phyloP scores from a whole-genome alignment of 2,113 vertebrate species.

The Morone saxatilis region DNA sequence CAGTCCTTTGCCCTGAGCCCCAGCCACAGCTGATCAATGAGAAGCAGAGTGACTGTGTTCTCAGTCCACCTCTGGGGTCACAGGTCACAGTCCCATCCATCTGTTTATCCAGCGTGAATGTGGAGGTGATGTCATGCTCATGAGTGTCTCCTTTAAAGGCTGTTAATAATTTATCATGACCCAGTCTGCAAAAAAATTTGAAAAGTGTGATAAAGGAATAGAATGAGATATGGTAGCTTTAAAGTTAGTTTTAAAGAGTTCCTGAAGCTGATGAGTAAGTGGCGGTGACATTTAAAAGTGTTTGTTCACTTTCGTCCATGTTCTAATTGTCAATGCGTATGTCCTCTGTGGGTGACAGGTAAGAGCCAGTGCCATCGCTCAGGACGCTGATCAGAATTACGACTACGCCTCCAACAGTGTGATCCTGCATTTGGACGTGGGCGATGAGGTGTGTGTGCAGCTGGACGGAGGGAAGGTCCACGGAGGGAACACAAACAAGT shows the following conservation, averaged over 20 bases:
- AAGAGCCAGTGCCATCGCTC: slow-evolving; percentile 87
- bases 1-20: slow-evolving; percentile 24
- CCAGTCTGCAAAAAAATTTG: neutral
- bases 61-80: slow-evolving; percentile 63
- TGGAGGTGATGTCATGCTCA: slow-evolving; percentile 38
- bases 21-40: slow-evolving; percentile 72
- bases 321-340: slow-evolving; percentile 66
- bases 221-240: neutral
- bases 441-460: slow-evolving; percentile 95
- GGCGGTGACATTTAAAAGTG: slow-evolving; percentile 49
- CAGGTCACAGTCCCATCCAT: slow-evolving; percentile 60
- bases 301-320: slow-evolving; percentile 55
- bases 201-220: neutral
- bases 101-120: slow-evolving; percentile 47
- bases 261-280: slow-evolving; percentile 38
- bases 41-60: slow-evolving; percentile 55
- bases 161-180: slow-evolving; percentile 43
- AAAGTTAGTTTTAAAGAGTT: neutral
- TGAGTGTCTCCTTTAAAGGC: slow-evolving; percentile 24
- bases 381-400: slow-evolving; percentile 92
- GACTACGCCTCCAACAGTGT: slow-evolving; percentile 96
- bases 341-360: slow-evolving; percentile 79
- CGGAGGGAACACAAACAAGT: slow-evolving; percentile 96
- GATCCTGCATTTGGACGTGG: slow-evolving; percentile 95
- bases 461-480: slow-evolving; percentile 96